Base-by-base conservation (phyloP, 2,888 invertebrate species). In the Drosophila formosana region DNA sequence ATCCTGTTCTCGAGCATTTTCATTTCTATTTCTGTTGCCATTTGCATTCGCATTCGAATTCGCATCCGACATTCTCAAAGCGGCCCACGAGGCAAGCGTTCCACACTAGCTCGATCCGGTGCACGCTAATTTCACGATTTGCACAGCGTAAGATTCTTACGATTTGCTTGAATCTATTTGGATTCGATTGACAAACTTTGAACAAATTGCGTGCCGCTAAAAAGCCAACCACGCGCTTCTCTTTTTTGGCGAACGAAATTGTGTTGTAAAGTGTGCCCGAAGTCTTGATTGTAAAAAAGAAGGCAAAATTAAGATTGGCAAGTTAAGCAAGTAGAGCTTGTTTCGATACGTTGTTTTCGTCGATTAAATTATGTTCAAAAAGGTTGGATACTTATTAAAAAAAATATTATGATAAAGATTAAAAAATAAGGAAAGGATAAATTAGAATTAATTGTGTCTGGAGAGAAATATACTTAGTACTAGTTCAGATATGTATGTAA, bases 141-240 rank as follows among this genome's bases (percentile, higher is more conserved):
- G 3, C 49, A 4, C 43, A n/a, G 6, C n/a, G 11, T n/a, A 43
- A 9, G 23, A 39, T 11, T 23, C 39, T 49, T 7, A 5, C 56
- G n/a, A 32, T 32, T 2, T 23, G 11, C 7, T 23, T 6, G n/a
- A 25, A 49, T 25, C 49, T 50, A 26, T 46, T 37, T 45, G 0
- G 4, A 6, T 7, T n/a, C 13, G 6, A 32, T 46, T 46, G 25
- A n/a, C 57, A 52, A 32, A 34, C 37, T 37, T 37, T 25, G 47
- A 47, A 3, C 6, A 49, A 75, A 80, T 70, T 61, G 9, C 6
- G 34, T 51, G 66, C 80, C 58, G 72, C 76, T 70, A 65, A 58
- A 58, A 43, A 56, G 41, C 56, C 45, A 79, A 90, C 89, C 89
- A 88, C 88, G 83, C 83, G 88, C 88, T 89, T 73, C 65, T 52